These are phyloP conservation scores for Pomacea maculata DNA, from an alignment of 1,140 invertebrate species.

Conservation along the genomic window DNA sequence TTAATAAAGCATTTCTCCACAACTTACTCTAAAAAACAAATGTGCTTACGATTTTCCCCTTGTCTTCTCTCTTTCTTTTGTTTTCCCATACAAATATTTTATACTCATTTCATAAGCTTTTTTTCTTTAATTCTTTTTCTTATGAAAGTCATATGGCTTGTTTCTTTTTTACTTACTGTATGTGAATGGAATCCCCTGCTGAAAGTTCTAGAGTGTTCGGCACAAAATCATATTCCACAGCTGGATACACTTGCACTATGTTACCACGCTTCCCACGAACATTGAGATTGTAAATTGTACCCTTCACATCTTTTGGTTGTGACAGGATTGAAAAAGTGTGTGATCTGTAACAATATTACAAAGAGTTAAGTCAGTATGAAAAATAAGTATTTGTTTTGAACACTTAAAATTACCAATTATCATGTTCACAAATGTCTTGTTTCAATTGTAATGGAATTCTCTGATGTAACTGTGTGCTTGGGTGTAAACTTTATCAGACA, in stretches of 20 bases:
- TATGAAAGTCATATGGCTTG: not conserved
- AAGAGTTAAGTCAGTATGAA: too few relatives aligned
- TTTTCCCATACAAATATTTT: too few relatives aligned
- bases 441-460: not conserved
- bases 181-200: constrained; percentile 56
- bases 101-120: too few relatives aligned
- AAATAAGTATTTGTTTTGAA: not conserved
- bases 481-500: not conserved
- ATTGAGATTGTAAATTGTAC: constrained; percentile 59
- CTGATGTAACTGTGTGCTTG: not conserved
- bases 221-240: constrained; percentile 65
- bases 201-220: constrained; percentile 54
- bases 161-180: constrained; percentile 56
- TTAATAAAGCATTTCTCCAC: too few relatives aligned
- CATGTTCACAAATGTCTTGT: not conserved
- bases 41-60: too few relatives aligned
- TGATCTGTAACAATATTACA: constrained; percentile 33
- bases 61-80: too few relatives aligned
- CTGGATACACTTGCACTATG: constrained; percentile 63
- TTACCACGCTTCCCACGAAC: constrained; percentile 64
- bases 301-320: constrained; percentile 34
- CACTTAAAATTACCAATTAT: not conserved
- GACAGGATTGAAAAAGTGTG: constrained; percentile 55
- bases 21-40: too few relatives aligned
- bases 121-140: too few relatives aligned